phyloP scores from a whole-genome alignment of 2,888 invertebrate genomes.

The Ectemnius lituratus region DNA sequence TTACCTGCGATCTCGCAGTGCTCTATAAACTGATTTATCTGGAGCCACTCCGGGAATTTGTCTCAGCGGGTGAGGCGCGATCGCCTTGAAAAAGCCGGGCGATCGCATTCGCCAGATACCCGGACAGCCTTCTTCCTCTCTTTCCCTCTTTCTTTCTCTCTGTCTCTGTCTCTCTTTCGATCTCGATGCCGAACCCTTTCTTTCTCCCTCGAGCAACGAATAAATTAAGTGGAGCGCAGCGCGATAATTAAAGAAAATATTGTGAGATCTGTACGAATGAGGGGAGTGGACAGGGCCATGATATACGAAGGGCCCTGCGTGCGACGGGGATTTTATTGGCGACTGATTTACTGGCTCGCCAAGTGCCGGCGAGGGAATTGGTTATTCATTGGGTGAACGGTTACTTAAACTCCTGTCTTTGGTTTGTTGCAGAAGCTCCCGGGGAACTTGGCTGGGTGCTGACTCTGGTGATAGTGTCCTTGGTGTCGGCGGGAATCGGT shows the following conservation, averaged over 20 bases:
- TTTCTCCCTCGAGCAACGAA: background rate
- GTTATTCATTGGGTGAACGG: background rate
- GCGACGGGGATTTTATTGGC: background rate
- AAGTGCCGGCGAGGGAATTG: background rate
- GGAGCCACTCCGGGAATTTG: constrained; percentile 22
- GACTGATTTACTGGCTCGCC: background rate
- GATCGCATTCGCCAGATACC: constrained; percentile 14
- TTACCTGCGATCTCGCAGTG: constrained; percentile 37
- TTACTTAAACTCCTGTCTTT: constrained; percentile 2
- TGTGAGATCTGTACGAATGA: constrained; percentile 5
- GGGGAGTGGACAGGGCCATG: background rate
- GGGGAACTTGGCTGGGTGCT: constrained; percentile 85
- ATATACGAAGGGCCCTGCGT: background rate
- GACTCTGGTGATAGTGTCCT: constrained; percentile 84
- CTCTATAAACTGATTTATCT: constrained; percentile 46
- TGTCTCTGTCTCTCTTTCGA: background rate
- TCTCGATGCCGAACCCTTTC: background rate
- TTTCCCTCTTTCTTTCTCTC: too few species aligned
- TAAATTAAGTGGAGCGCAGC: background rate
- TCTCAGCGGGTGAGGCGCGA: constrained; percentile 21
- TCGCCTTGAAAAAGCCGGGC: constrained; percentile 19
- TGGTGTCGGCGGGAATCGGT: constrained; percentile 85
- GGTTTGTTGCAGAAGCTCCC: constrained; percentile 79
- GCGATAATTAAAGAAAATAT: constrained; percentile 17
- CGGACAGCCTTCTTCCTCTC: constrained; percentile 8